Conservation (phyloP, 2,888 invertebrate genomes). For the Andrena dorsata region DNA sequence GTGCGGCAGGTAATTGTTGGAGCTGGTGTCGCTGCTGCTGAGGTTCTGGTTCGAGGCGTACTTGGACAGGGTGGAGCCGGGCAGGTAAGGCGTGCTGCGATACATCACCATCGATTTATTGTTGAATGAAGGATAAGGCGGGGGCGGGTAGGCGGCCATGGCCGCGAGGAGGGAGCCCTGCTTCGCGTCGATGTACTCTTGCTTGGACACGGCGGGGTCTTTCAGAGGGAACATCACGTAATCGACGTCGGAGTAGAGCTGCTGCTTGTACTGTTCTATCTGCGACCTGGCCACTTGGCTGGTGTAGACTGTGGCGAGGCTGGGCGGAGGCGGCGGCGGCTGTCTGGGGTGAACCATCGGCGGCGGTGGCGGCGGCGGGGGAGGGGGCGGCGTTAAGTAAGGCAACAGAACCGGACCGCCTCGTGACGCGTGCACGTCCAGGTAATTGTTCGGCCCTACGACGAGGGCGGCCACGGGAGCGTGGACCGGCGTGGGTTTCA, state of each 20-base stretch:
- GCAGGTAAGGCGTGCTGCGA: constrained; percentile 93
- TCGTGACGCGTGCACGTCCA: constrained; percentile 88
- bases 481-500: constrained; percentile 84
- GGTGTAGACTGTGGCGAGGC: constrained; percentile 90
- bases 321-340: constrained; percentile 89
- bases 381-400: constrained; percentile 87
- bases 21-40: constrained; percentile 78
- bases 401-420: constrained; percentile 85
- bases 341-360: constrained; percentile 84
- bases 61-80: constrained; percentile 88
- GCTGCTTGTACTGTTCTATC: constrained; percentile 95
- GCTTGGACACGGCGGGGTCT: constrained; percentile 95
- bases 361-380: constrained; percentile 88
- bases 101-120: constrained; percentile 91
- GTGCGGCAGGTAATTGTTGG: constrained; percentile 76
- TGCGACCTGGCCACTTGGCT: constrained; percentile 91
- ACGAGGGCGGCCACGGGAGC: constrained; percentile 87
- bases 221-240: constrained; percentile 96
- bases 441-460: constrained; percentile 88
- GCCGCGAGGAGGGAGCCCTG: constrained; percentile 91
- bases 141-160: constrained; percentile 87
- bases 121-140: constrained; percentile 85
- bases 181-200: constrained; percentile 96
- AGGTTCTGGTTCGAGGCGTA: constrained; percentile 94
- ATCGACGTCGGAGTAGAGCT: constrained; percentile 95